Conservation (phyloP, 2,113 vertebrate genomes). For the Sula dactylatra region DNA sequence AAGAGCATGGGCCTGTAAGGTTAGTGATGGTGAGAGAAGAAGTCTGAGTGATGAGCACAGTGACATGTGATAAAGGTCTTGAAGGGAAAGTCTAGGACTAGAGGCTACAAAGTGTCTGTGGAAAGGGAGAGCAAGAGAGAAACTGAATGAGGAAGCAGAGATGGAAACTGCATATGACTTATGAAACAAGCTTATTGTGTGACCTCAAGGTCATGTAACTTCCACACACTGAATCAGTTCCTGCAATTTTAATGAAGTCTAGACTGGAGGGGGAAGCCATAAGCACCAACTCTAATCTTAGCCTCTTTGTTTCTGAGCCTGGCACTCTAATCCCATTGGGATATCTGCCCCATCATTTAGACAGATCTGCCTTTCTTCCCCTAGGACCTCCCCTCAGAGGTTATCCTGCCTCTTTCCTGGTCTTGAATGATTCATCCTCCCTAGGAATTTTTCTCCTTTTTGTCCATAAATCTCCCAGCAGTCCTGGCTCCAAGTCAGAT, state of each 20-base stretch:
- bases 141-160: not conserved
- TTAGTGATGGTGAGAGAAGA: not conserved
- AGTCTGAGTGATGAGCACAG: not conserved
- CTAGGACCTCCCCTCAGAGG: not conserved
- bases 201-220: not conserved
- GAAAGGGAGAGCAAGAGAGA: not conserved
- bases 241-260: conserved; percentile 14
- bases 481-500: not conserved
- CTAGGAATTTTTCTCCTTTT: not conserved
- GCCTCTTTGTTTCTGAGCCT: not conserved
- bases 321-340: not conserved
- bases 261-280: not conserved
- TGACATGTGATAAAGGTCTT: not conserved
- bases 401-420: not conserved
- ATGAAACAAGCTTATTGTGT: conserved; percentile 10
- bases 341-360: not conserved
- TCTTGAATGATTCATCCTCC: not conserved
- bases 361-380: not conserved
- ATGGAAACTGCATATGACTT: not conserved
- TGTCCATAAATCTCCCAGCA: not conserved
- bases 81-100: not conserved
- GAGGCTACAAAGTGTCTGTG: not conserved
- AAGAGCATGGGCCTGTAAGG: not conserved
- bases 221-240: not conserved
- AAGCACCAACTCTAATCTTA: not conserved